Evolutionary conservation across 2,888 invertebrate species (phyloP).

Genomic region (Leucophenga montana): DNA sequence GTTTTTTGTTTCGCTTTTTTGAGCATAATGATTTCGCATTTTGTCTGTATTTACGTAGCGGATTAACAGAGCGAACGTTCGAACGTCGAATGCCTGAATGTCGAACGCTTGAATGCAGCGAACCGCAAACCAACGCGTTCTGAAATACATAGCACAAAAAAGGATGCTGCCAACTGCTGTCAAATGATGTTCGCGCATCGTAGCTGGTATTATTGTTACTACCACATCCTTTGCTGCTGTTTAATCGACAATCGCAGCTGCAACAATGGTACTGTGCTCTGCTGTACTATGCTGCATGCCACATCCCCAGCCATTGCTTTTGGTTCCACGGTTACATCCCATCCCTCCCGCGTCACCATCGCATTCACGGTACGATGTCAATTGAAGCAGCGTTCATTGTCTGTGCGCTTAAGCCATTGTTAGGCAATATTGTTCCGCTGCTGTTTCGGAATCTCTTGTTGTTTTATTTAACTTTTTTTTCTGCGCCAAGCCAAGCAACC

Average conservation of each 20-base stretch:
- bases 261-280: too few species aligned
- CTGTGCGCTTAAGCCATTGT: conserved; percentile 17
- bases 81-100: neutral
- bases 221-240: too few species aligned
- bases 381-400: conserved; percentile 3
- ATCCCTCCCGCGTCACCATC: neutral
- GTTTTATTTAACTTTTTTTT: neutral
- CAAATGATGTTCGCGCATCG: too few species aligned
- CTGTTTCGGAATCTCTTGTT: neutral
- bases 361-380: neutral
- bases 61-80: conserved; percentile 46
- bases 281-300: too few species aligned
- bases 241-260: too few species aligned
- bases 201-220: too few species aligned
- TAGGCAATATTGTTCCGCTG: conserved; percentile 9
- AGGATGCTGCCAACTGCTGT: too few species aligned
- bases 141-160: too few species aligned
- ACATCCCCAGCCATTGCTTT: too few species aligned
- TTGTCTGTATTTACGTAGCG: conserved; percentile 66
- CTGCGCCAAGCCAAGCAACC: too few species aligned
- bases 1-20: conserved; percentile 49
- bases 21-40: conserved; percentile 61
- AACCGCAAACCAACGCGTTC: too few species aligned
- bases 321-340: neutral
- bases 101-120: too few species aligned